phyloP scores from a whole-genome alignment of 2,113 vertebrate species.

The Prinia subflava region DNA sequence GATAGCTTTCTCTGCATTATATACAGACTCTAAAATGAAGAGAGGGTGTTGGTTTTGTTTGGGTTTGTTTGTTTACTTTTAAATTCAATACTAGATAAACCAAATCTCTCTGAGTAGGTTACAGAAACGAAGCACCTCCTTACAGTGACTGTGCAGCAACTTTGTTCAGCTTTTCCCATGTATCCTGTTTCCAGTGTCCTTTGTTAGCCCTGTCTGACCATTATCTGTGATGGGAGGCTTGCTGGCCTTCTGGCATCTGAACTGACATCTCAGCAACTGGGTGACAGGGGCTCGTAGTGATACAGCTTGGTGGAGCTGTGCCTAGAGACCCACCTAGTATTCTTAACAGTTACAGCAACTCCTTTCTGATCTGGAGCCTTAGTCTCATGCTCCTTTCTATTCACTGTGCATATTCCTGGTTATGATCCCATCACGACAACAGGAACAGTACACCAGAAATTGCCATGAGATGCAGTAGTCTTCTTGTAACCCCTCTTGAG shows the following conservation, averaged over 20 bases:
- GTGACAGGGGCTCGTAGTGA: neutral
- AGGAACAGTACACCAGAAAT: neutral
- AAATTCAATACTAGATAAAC: neutral
- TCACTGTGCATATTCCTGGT: neutral
- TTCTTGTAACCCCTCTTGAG: neutral
- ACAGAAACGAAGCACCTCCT: neutral
- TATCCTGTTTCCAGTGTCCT: neutral
- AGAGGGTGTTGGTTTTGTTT: neutral
- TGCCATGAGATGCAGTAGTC: neutral
- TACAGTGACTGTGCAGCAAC: neutral
- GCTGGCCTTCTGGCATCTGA: neutral
- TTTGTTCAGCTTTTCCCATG: neutral
- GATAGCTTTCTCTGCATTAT: neutral
- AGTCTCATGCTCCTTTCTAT: neutral
- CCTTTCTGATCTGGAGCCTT: neutral
- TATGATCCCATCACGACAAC: neutral
- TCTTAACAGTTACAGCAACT: neutral
- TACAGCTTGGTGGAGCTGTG: neutral
- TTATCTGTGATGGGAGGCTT: neutral
- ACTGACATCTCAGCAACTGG: neutral
- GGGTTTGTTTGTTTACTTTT: neutral
- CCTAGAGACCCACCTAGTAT: neutral
- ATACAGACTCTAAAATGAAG: neutral
- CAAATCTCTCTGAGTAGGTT: neutral
- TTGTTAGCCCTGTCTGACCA: neutral